A percentile compares a stretch with the other conserved stretches of the same genome.
phyloP scores from a whole-genome alignment of 1,140 invertebrate species.

The Pseudomyrmex gracilis region DNA sequence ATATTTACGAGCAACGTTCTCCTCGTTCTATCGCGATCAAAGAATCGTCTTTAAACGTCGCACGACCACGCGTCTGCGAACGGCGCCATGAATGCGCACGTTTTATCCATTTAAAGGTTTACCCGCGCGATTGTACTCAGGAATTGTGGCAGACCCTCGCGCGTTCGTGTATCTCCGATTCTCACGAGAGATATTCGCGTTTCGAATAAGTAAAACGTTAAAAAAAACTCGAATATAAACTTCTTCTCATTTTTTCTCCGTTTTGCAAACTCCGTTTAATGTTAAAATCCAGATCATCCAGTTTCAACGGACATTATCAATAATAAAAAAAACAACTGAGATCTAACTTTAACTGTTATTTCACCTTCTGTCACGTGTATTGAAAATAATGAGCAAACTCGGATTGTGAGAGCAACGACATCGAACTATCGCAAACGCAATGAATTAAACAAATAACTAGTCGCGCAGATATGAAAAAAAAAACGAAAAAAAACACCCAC shows the following conservation, averaged over 20 bases:
- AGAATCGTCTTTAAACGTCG: constrained; percentile 7
- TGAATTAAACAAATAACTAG: background rate
- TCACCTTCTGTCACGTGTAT: no score
- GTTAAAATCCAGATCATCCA: no score
- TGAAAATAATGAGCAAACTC: background rate
- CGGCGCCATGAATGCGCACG: constrained; percentile 35
- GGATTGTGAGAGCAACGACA: background rate
- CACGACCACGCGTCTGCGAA: constrained; percentile 47
- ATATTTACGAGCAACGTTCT: constrained; percentile 53
- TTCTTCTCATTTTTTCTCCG: no score
- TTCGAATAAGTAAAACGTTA: constrained; percentile 15
- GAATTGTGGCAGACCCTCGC: background rate
- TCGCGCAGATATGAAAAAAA: background rate
- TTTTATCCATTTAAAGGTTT: constrained; percentile 37
- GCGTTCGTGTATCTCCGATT: no score
- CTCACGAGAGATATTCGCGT: background rate
- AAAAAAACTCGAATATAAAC: background rate
- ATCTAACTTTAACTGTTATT: no score
- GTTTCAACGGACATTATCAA: no score
- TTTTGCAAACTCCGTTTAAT: no score
- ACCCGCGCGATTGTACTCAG: constrained; percentile 1
- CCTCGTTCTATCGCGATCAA: constrained; percentile 55
- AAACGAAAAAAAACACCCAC: background rate
- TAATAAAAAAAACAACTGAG: no score
- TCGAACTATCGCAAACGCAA: background rate